A percentile compares a stretch with the other conserved stretches of the same genome.
phyloP scores from a whole-genome alignment of 1,140 invertebrate genomes.

The Cotesia glomerata region DNA sequence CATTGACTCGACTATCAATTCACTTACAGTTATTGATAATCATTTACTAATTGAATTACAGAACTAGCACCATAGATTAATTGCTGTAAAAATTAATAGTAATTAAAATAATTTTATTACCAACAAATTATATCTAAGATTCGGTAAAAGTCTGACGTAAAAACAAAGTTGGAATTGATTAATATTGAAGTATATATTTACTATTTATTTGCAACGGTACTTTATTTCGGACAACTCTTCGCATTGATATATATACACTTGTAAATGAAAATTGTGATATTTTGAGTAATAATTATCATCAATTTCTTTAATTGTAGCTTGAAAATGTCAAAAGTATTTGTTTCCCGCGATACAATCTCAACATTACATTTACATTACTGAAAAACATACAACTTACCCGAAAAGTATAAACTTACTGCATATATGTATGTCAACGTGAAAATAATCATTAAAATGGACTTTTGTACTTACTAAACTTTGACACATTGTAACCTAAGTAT shows the following conservation, averaged over 20 bases:
- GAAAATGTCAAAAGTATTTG: conserved; percentile 12
- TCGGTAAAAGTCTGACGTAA: too few species aligned
- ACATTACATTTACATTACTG: conserved; percentile 2
- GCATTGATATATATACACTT: neutral
- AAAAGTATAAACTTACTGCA: conserved; percentile 12
- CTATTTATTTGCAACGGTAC: too few species aligned
- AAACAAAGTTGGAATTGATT: too few species aligned
- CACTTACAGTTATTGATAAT: conserved; percentile 40
- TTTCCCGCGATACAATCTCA: neutral
- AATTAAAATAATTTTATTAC: too few species aligned
- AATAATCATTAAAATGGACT: conserved; percentile 3
- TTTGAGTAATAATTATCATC: neutral
- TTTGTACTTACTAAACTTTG: conserved; percentile 20
- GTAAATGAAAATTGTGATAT: conserved; percentile 1
- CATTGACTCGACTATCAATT: conserved; percentile 39
- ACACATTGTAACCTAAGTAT: conserved; percentile 1
- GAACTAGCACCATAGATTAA: conserved; percentile 29
- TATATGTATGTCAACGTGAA: neutral
- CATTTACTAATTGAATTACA: conserved; percentile 26
- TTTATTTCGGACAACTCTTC: neutral
- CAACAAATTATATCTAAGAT: too few species aligned
- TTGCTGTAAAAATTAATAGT: conserved; percentile 17
- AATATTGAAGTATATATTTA: too few species aligned
- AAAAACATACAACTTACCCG: conserved; percentile 8
- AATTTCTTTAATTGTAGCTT: conserved; percentile 1